A percentile compares a stretch with the other conserved stretches of the same genome.
Evolutionary conservation across 2,888 invertebrate species (phyloP).

Genomic region (Bembecia ichneumoniformis): DNA sequence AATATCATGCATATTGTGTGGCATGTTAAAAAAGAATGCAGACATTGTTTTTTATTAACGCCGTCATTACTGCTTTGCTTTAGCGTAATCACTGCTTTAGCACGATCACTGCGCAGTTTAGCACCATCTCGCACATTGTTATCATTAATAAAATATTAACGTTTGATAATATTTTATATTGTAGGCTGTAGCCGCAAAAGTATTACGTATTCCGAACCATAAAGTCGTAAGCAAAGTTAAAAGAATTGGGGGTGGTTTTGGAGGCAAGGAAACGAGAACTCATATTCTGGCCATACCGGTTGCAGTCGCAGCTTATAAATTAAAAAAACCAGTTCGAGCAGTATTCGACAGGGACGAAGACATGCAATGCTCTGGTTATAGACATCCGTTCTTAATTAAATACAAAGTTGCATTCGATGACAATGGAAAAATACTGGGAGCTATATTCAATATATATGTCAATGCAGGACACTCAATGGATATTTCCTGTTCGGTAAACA

Average conservation of each 20-base stretch:
- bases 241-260: conserved; percentile 89
- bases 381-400: conserved; percentile 84
- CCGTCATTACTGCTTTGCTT: no score
- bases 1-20: no score
- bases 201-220: conserved; percentile 76
- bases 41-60: no score
- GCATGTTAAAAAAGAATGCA: no score
- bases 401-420: conserved; percentile 83
- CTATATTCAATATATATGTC: conserved; percentile 75
- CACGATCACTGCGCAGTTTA: no score
- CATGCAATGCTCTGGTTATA: conserved; percentile 83
- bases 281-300: conserved; percentile 75
- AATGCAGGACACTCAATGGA: conserved; percentile 84
- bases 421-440: conserved; percentile 77
- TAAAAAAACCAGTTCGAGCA: conserved; percentile 79
- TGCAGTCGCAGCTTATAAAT: conserved; percentile 81
- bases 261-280: conserved; percentile 86
- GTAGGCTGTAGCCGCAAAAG: conserved; percentile 74
- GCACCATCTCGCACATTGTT: no score
- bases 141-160: background rate
- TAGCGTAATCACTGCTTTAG: no score
- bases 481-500: conserved; percentile 75
- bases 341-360: conserved; percentile 90
- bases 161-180: conserved; percentile 1
- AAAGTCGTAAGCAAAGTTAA: conserved; percentile 80